phyloP scores from a whole-genome alignment of 2,113 vertebrate genomes.

The Vimba vimba region DNA sequence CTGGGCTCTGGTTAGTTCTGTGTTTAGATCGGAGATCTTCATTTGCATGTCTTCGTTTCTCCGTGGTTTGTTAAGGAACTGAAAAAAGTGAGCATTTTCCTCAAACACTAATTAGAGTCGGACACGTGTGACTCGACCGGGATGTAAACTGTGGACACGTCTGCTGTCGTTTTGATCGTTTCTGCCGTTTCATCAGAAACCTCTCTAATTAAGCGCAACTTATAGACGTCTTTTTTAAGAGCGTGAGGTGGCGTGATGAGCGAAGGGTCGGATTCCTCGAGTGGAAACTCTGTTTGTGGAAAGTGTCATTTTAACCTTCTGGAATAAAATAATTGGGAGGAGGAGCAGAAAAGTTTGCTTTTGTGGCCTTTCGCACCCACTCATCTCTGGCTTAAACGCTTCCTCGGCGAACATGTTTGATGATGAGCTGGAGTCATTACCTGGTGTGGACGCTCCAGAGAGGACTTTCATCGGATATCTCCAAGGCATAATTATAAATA shows the following conservation, averaged over 20 bases:
- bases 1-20: constrained; percentile 16
- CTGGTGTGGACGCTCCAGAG: constrained; percentile 67
- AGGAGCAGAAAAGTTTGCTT: constrained; percentile 21
- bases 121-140: constrained; percentile 50
- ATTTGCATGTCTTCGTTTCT: constrained; percentile 49
- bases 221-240: constrained; percentile 44
- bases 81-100: constrained; percentile 47
- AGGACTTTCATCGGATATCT: constrained; percentile 61
- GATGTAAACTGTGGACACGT: constrained; percentile 45
- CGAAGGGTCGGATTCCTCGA: constrained; percentile 13
- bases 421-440: constrained; percentile 75
- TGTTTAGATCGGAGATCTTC: constrained; percentile 51
- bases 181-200: constrained; percentile 55
- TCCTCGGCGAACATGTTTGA: constrained; percentile 66
- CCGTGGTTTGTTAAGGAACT: constrained; percentile 57
- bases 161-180: constrained; percentile 45
- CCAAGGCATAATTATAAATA: no score
- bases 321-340: constrained; percentile 52
- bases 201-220: constrained; percentile 59
- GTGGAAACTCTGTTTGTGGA: constrained; percentile 33
- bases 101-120: constrained; percentile 63
- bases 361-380: constrained; percentile 34
- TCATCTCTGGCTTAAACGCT: constrained; percentile 39
- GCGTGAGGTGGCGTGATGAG: constrained; percentile 24
- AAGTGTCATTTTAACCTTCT: constrained; percentile 50